A percentile compares a stretch with the other conserved stretches of the same genome.
Conservation (phyloP, 1,140 invertebrate genomes). For the Leptestheria dahalacensis region DNA sequence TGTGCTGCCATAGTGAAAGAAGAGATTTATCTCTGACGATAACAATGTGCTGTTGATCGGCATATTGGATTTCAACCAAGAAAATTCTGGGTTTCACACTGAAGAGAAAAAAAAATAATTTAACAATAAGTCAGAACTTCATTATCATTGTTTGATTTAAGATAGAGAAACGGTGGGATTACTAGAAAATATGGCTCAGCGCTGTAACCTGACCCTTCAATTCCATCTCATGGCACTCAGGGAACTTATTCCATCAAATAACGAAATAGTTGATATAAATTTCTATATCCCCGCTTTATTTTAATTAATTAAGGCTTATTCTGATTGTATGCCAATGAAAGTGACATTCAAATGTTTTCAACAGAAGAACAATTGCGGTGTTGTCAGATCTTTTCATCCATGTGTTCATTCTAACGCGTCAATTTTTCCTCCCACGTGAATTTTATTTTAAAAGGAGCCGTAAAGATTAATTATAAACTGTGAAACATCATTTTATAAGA, state of each 20-base stretch:
- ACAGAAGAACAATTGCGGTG: no score
- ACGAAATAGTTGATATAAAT: neutral
- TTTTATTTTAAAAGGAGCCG: no score
- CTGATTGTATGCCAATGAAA: neutral
- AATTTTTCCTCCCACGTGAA: no score
- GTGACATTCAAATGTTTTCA: neutral
- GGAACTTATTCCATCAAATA: neutral
- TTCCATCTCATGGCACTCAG: neutral
- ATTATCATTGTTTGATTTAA: neutral
- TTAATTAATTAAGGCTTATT: no score
- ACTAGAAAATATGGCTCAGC: constrained; percentile 6
- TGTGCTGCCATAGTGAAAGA: neutral
- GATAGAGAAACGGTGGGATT: no score
- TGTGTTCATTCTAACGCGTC: no score
- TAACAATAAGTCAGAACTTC: neutral
- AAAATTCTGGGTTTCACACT: constrained; percentile 4
- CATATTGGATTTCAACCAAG: neutral
- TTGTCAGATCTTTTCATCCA: no score
- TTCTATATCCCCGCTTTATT: no score
- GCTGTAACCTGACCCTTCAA: neutral
- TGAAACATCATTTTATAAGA: no score
- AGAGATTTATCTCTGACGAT: neutral
- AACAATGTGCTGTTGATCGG: neutral
- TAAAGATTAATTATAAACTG: no score
- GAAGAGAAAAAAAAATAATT: neutral